Conservation (phyloP, 2,888 invertebrate genomes). For the Scaptomyza flava region DNA sequence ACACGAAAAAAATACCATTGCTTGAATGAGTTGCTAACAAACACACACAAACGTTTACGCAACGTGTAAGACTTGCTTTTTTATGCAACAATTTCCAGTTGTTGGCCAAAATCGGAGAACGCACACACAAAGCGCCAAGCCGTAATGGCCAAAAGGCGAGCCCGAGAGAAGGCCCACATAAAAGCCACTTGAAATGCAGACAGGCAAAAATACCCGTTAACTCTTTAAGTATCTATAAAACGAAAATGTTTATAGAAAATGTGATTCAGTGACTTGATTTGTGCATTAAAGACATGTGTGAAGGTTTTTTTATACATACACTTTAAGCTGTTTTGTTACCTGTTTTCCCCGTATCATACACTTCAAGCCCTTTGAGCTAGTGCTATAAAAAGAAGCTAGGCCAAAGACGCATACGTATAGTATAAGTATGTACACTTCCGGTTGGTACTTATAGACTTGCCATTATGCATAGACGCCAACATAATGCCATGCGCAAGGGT, state of each 20-base stretch:
- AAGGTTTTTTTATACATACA: conserved; percentile 34
- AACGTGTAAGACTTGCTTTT: conserved; percentile 56
- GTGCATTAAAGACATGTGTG: conserved; percentile 72
- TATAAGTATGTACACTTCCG: conserved; percentile 28
- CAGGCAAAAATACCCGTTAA: conserved; percentile 45
- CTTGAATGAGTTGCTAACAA: conserved; percentile 47
- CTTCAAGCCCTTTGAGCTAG: conserved; percentile 30
- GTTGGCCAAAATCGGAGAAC: conserved; percentile 62
- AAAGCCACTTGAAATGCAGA: conserved; percentile 69
- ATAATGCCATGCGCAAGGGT: conserved; percentile 72
- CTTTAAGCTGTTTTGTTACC: conserved; percentile 37
- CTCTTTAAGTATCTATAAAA: conserved; percentile 79
- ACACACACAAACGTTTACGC: conserved; percentile 34
- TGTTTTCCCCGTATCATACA: conserved; percentile 23
- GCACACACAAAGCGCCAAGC: conserved; percentile 51
- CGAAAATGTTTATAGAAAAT: conserved; percentile 79
- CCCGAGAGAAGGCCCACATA: conserved; percentile 62
- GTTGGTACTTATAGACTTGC: conserved; percentile 55
- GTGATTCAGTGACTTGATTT: conserved; percentile 74
- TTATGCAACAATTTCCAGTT: conserved; percentile 70
- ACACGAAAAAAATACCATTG: conserved; percentile 62
- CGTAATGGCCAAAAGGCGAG: conserved; percentile 60
- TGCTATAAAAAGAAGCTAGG: conserved; percentile 60
- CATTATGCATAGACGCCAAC: conserved; percentile 40
- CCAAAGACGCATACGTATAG: conserved; percentile 9